These are phyloP conservation scores for Plusia festucae DNA, from an alignment of 2,888 invertebrate species.

Conservation along the genomic window DNA sequence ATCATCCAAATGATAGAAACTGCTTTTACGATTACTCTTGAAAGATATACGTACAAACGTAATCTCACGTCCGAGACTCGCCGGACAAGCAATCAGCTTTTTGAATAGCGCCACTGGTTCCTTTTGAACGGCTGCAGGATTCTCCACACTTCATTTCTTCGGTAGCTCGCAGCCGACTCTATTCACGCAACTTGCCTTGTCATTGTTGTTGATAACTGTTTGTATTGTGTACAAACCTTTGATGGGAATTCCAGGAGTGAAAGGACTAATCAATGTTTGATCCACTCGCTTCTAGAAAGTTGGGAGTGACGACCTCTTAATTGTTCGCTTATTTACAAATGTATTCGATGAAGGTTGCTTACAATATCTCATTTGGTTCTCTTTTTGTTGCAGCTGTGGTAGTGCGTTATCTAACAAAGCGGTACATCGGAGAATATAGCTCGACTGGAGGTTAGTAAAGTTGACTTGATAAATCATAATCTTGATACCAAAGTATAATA, in stretches of 20 bases:
- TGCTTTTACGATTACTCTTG: constrained; percentile 68
- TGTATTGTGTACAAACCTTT: constrained; percentile 75
- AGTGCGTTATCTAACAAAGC: constrained; percentile 93
- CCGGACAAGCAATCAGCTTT: constrained; percentile 78
- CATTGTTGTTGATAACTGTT: constrained; percentile 86
- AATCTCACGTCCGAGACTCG: constrained; percentile 61
- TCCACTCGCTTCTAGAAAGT: constrained; percentile 80
- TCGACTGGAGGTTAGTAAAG: constrained; percentile 92
- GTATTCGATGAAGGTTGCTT: constrained; percentile 58
- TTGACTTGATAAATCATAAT: constrained; percentile 47
- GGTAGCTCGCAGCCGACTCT: constrained; percentile 74
- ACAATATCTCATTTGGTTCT: constrained; percentile 61
- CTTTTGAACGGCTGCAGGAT: constrained; percentile 81
- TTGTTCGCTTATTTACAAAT: constrained; percentile 68
- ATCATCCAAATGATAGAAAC: constrained; percentile 59
- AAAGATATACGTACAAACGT: constrained; percentile 67
- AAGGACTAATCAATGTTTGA: constrained; percentile 81
- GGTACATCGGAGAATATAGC: constrained; percentile 95
- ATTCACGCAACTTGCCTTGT: constrained; percentile 79
- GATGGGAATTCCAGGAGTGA: constrained; percentile 82
- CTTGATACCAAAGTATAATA: constrained; percentile 34
- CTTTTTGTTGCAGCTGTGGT: constrained; percentile 93
- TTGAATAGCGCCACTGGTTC: constrained; percentile 77
- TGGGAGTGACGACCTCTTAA: constrained; percentile 79
- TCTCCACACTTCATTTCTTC: constrained; percentile 81